Evolutionary conservation across 2,113 vertebrate species (phyloP), one percentile per base, ranked within the genome.

Genomic region (Sciurus niger): DNA sequence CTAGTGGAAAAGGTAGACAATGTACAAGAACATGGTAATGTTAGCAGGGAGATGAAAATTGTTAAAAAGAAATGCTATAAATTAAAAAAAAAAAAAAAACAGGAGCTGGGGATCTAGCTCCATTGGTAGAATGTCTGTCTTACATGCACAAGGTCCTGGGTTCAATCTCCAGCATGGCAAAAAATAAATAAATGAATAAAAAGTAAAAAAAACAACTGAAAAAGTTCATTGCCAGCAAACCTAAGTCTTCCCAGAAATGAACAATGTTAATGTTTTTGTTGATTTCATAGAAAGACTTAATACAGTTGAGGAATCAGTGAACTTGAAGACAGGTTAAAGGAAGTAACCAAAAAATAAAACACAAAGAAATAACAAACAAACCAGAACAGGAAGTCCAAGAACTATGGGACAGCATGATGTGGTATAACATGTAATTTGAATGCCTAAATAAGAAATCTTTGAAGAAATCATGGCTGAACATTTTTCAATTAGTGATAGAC

Each of bases 31-130:
- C 0, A 6, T 43, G 16, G 10, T 74, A 37, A 46, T 53, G 46
- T 86, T 68, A 20, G 13, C 46, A 88, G 48, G 93, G 53, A 84
- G 11, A 40, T 18, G n/a, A 70, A 96, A 84, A 48, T 43, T 46
- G 8, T 58, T 72, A 65, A 87, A 89, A 85, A 70, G 60, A 93
- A 89, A 43, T 48, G 20, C 11, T 53, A 70, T 20, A 20, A 92
- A 90, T 20, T 37, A 37, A 8, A 89, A 94, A 40, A 40, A 40
- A 40, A 40, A 40, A 40, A 40, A 40, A 40, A 40, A 40, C 40
- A 40, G 40, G 40, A 40, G 4, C 40, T 40, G 40, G 40, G 40
- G 40, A 40, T 40, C 40, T 40, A 40, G 40, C 40, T 40, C 40
- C 40, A 3, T 40, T 40, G 40, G 40, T 40, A 40, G 40, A 40